Base-by-base conservation (phyloP, 37 sponge, comb jelly and placozoan genomes). In the Mnemiopsis leidyi region DNA sequence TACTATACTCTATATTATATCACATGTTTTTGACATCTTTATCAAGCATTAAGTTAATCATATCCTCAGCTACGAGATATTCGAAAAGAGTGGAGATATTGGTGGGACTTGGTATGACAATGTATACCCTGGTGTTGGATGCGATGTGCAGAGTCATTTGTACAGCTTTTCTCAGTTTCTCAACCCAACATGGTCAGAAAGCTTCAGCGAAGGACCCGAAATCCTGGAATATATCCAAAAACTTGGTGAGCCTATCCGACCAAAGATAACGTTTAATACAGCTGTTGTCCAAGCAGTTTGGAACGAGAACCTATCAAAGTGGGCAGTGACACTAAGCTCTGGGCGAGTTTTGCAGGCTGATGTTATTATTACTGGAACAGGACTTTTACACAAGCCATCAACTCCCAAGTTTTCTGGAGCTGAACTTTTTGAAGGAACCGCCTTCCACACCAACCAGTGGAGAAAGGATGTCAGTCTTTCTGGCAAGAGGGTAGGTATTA, bases 51-150 rank as follows among this genome's bases (percentile, higher is more conserved):
- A 29, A 71, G 3, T 28, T 7, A 13, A 23, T 29, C 20, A 71
- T 23, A 5, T 23, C 75, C n/a, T 26, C 90, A 85, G 90, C 21
- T 85, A 85, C 29, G n/a, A 85, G 0, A 85, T 85, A 16, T 23
- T 38, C 5, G 90, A 85, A 30, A 85, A 85, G 67, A 85, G 25
- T 18, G 25, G 1, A 20, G 90, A 85, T 9, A 67, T 85, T 40
- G 90, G 90, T 39, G 90, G 90, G 3, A 85, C 90, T 23, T 85
- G 90, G 90, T 85, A 48, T 85, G 90, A 85, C 29, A 85, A 85
- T 28, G 21, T 48, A 20, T 85, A 85, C 36, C 90, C 90, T n/a
- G 90, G 90, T 33, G 90, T 85, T 85, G 90, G 90, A 2, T 85
- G 90, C 36, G 90, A 85, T 85, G 90, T 85, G 18, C 32, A 33